Evolutionary conservation across 2,797 vertebrate genomes (phyloP), one percentile per base, ranked within the genome.

Genomic region (Neoniphon sammara): DNA sequence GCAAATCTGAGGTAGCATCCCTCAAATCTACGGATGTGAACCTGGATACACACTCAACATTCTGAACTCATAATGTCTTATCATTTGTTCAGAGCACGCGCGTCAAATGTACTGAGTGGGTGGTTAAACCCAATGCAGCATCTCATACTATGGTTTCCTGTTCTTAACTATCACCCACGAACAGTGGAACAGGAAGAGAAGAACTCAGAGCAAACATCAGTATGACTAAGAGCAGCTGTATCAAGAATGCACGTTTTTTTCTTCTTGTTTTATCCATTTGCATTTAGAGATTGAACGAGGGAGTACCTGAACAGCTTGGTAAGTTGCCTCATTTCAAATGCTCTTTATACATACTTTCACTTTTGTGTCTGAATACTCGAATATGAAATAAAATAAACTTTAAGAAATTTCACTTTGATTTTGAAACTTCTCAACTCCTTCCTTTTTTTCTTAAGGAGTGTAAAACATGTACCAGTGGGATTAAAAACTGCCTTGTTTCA

Each of bases 141-240:
- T 47, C 0, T 47, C 0, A 36, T 36, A 4, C 53, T 49, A 5
- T 34, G 20, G 66, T 72, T 87, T 87, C 81, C 81, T 80, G 59
- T 2, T 20, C 9, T 12, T 3, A 14, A 17, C 1, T 17, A 3
- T 23, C 47, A 18, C 7, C 53, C 58, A 70, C 55, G 60, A 70
- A 57, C 67, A 46, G 7, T 1, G 21, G 77, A 65, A 89, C 81
- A 86, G 87, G 79, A 87, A 88, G 81, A 62, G 5, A 54, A 46
- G n/a, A 46, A 0, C 2, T 1, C 4, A 21, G 5, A 79, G 47
- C 49, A 73, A 53, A 74, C 49, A 73, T 62, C 20, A 70, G 69
- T 36, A 11, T 47, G 21, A 1, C 34, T n/a, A 36, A 73, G 46
- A 23, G 15, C 11, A n/a, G 20, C 18, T 34, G 5, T 21, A 27